phyloP scores from a whole-genome alignment of 2,797 vertebrate genomes.

The Lagocephalus sceleratus region DNA sequence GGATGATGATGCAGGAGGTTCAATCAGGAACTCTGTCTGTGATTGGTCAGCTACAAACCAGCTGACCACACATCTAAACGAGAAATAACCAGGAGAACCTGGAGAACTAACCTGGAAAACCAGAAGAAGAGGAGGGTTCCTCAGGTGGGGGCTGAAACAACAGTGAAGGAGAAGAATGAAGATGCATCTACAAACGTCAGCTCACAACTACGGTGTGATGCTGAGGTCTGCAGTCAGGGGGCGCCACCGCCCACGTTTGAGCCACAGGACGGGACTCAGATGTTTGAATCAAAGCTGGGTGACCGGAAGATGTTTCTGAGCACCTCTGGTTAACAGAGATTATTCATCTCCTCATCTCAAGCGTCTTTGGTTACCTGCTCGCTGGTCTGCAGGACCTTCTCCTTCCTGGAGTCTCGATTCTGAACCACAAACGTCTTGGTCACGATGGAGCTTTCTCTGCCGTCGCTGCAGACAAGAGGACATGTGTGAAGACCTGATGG shows the following conservation, averaged over 20 bases:
- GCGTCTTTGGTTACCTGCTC: constrained; percentile 20
- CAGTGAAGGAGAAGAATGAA: not conserved
- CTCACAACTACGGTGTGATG: no score
- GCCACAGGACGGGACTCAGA: no score
- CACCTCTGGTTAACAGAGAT: no score
- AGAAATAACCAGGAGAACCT: no score
- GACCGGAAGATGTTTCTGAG: no score
- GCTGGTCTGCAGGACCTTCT: constrained; percentile 39
- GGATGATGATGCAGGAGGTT: not conserved
- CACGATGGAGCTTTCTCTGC: constrained; percentile 83
- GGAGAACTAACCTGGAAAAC: constrained; percentile 65
- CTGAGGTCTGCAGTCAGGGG: not conserved
- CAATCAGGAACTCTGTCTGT: no score
- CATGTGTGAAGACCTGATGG: not conserved
- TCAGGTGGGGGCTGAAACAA: constrained; percentile 22
- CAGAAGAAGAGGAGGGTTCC: constrained; percentile 42
- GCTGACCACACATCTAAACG: not conserved
- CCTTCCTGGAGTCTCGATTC: constrained; percentile 18
- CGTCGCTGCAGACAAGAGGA: constrained; percentile 76
- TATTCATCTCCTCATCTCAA: no score
- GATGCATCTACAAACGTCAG: no score
- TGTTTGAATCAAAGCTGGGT: no score
- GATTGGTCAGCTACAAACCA: not conserved
- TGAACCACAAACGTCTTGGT: constrained; percentile 89
- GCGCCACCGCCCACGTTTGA: no score